Conservation (phyloP, 2,113 vertebrate species). For the Microcebus jonahi region DNA sequence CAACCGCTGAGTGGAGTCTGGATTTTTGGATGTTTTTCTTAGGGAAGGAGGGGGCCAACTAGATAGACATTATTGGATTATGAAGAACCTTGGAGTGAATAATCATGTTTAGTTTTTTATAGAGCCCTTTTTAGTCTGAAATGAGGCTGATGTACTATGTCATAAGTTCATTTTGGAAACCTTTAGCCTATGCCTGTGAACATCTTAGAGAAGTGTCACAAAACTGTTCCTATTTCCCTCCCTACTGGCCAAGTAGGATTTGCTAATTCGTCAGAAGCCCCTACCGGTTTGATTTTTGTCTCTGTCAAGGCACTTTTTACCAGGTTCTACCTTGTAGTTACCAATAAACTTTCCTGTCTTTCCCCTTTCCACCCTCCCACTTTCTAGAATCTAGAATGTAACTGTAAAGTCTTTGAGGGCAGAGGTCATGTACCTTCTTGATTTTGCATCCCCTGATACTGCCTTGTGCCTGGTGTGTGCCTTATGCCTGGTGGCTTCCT, state of each 20-base stretch:
- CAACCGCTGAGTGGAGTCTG: background rate
- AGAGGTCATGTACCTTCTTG: background rate
- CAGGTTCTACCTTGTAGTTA: background rate
- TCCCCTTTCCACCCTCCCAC: background rate
- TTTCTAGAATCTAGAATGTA: background rate
- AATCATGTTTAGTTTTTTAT: background rate
- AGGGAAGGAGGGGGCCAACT: background rate
- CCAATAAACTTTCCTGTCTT: background rate
- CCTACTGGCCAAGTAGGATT: background rate
- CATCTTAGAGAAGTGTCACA: background rate
- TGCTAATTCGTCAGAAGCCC: background rate
- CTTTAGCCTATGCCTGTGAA: background rate
- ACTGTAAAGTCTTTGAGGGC: background rate
- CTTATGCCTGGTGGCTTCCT: background rate
- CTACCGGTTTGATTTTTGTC: background rate
- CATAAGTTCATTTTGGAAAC: background rate
- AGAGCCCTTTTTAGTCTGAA: background rate
- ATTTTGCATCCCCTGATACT: too few species aligned
- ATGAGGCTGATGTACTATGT: background rate
- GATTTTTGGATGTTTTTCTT: background rate
- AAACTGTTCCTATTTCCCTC: background rate
- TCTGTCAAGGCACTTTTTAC: background rate
- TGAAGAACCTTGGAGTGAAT: slow-evolving; percentile 10
- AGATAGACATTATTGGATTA: background rate
- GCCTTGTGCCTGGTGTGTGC: background rate